Evolutionary conservation across 1,140 invertebrate species (phyloP), one percentile per base, ranked within the genome.

Genomic region (Drosophila repleta): DNA sequence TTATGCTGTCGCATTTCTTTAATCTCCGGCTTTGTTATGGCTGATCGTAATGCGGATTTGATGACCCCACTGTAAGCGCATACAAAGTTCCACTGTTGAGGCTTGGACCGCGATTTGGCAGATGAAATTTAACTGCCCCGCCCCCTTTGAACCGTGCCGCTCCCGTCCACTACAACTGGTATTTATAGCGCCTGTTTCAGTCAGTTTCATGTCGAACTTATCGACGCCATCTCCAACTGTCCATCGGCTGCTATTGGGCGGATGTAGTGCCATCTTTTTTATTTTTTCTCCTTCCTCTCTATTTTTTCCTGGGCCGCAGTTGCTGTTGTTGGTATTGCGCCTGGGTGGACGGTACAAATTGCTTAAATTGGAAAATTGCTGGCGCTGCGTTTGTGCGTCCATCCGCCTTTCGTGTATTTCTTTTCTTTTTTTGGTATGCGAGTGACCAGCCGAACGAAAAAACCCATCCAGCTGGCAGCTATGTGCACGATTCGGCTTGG

Each of bases 321-420:
- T 76, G 56, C 18, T 74, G 60, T 77, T 60, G 64, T 53, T 73
- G 57, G 48, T 66, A 43, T 58, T 73, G 57, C 49, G 58, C 35
- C 48, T 80, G 80, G 63, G 63, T 66, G 61, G 35, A 78, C 62
- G 48, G 60, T 76, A 79, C 83, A 88, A 88, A 88, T 88, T 83
- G 83, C 83, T 88, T 79, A 88, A 88, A 88, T 80, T 88, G 83
- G 83, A 88, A 87, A 88, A 88, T 88, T 82, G 83, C 83, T 88
- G 58, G 84, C 83, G 61, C 70, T 87, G 82, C 82, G 76, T 66
- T 87, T 81, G 82, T 81, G 48, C 45, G 45, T 46, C 17, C 39
- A 43, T 26, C 8, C 0, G 4, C 20, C 46, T 8, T 18, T 20
- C 46, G 11, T 29, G 13, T 17, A 15, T 20, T 11, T 37, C 20